Conservation (phyloP, 2,797 vertebrate genomes). For the Gymnothorax javanicus region DNA sequence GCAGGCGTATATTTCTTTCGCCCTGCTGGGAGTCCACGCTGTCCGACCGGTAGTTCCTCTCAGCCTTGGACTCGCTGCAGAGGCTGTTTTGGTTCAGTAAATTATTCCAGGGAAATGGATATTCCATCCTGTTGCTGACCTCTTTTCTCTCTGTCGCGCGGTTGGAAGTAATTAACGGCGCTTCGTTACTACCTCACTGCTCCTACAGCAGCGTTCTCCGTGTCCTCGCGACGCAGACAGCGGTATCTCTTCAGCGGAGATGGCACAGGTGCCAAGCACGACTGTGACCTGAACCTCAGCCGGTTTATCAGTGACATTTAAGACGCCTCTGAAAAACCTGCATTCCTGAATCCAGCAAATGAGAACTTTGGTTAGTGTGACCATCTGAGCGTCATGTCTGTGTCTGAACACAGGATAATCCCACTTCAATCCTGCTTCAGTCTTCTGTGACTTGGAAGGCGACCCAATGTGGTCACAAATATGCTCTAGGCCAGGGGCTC, state of each 20-base stretch:
- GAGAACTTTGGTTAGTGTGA: too few relatives aligned
- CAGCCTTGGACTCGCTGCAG: not conserved
- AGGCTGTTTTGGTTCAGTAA: not conserved
- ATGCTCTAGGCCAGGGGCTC: too few relatives aligned
- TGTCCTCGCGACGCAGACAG: not conserved
- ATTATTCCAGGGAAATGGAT: not conserved
- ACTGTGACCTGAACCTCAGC: too few relatives aligned
- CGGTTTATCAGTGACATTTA: too few relatives aligned
- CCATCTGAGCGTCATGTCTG: too few relatives aligned
- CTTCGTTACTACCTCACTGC: constrained; percentile 4
- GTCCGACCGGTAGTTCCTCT: not conserved
- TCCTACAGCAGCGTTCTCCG: not conserved
- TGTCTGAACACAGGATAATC: too few relatives aligned
- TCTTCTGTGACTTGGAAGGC: too few relatives aligned
- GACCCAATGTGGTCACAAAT: too few relatives aligned
- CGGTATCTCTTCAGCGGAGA: not conserved
- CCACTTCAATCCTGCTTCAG: too few relatives aligned
- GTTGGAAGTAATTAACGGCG: not conserved
- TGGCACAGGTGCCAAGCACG: too few relatives aligned
- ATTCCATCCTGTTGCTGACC: constrained; percentile 17
- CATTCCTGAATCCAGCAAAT: too few relatives aligned
- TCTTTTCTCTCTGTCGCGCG: not conserved
- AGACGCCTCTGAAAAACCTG: too few relatives aligned
- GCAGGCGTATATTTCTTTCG: not conserved
- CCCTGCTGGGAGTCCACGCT: not conserved